Evolutionary conservation across 1,140 invertebrate genomes (phyloP), one percentile per base, ranked within the genome.

Genomic region (Cryptotermes secundus): DNA sequence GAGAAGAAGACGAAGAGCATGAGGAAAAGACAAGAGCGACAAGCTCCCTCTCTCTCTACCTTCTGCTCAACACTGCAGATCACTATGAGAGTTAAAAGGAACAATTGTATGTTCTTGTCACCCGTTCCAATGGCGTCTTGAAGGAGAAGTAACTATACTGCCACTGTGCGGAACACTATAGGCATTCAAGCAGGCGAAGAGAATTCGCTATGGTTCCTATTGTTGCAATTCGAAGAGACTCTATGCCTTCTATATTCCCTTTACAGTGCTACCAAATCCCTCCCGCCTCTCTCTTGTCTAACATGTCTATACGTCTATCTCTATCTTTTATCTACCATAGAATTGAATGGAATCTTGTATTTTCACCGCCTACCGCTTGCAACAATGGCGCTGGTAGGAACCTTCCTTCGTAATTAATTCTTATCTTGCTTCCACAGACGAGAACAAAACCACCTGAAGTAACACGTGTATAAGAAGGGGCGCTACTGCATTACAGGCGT

Each of bases 351-450:
- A 72, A 72, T 10, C 59, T 72, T 72, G 59, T 72, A 16, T 72
- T 72, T 72, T 72, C 59, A 72, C 59, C 59, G n/a, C 59, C 59
- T 72, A 72, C 59, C 59, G 59, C 59, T 72, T 31, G 10, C 59
- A 31, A 72, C 59, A 72, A 72, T 72, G 59, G 59, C 26, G 59
- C 59, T 72, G 59, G 59, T 72, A 72, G 59, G 59, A 72, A 31
- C 59, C 59, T 72, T 72, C 59, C 59, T 72, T 72, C 59, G 83
- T 83, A 83, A 65, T 83, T 83, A 83, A 83, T 83, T 83, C 83
- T 83, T 83, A 83, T 83, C 83, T 16, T 38, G 72, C 83, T 83
- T 79, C 14, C 35, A 6, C 83, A 83, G 83, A 31, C 83, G 53
- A 34, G 53, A 79, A 82, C 42, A 45, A 82, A 82, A 31, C 31